Percentiles rank a stretch among this genome's conserved stretches.
phyloP scores from a whole-genome alignment of 1,140 invertebrate species.

The Drosophila arizonae region DNA sequence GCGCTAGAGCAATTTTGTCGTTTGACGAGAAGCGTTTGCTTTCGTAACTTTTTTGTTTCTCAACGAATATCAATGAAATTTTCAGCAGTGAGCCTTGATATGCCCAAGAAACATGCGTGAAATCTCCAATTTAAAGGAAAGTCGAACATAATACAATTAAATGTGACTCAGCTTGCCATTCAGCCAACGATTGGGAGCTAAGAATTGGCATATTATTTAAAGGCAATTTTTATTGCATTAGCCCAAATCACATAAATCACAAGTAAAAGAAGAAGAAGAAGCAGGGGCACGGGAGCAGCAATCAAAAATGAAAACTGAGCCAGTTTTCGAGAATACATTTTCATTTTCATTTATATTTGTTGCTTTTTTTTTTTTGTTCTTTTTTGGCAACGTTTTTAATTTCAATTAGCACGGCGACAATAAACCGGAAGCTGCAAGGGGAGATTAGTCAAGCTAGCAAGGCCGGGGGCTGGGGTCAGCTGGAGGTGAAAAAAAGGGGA shows the following conservation, averaged over 20 bases:
- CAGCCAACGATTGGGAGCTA: no score
- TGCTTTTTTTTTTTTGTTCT: conserved; percentile 30
- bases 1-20: no score
- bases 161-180: no score
- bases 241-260: conserved; percentile 1
- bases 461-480: background rate
- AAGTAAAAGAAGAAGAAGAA: background rate
- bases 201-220: background rate
- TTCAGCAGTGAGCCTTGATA: no score
- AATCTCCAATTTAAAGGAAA: no score
- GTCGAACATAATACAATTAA: no score
- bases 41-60: no score
- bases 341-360: background rate
- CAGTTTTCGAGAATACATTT: conserved; percentile 7
- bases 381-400: conserved; percentile 70
- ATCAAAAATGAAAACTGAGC: conserved; percentile 23
- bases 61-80: no score
- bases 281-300: background rate
- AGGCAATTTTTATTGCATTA: background rate
- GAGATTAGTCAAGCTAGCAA: background rate
- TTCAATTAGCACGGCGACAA: conserved; percentile 64
- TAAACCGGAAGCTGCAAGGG: conserved; percentile 7
- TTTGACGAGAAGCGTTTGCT: no score
- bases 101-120: no score
- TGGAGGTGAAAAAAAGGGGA: conserved; percentile 3